These are phyloP conservation scores for Ophioninae sp. DNA, from an alignment of 2,888 invertebrate species.

Conservation along the genomic window DNA sequence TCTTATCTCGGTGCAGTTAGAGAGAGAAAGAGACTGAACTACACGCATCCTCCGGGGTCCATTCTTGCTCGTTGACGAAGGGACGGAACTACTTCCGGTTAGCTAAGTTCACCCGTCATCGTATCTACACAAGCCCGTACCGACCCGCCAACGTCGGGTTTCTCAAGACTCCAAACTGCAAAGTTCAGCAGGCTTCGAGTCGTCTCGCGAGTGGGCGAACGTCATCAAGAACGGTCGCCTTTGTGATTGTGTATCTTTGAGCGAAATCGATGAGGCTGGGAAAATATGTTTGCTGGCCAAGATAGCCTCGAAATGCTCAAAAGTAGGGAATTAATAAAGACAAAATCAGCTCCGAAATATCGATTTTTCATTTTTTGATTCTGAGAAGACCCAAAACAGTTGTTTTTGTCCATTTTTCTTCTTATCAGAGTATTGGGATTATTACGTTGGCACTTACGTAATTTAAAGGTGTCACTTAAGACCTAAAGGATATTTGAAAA, in stretches of 20 bases:
- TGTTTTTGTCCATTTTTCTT: too few species aligned
- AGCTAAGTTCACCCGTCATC: conserved; percentile 6
- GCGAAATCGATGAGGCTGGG: background rate
- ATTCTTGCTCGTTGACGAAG: conserved; percentile 4
- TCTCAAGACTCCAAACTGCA: background rate
- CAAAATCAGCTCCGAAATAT: too few species aligned
- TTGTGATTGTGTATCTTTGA: background rate
- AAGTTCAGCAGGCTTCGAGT: background rate
- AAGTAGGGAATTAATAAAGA: too few species aligned
- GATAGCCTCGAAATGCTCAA: too few species aligned
- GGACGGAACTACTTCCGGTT: conserved; percentile 13
- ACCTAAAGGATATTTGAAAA: too few species aligned
- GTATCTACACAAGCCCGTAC: background rate
- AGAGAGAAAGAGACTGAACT: background rate
- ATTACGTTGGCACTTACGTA: too few species aligned
- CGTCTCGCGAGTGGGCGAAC: background rate
- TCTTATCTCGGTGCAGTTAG: background rate
- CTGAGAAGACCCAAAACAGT: too few species aligned
- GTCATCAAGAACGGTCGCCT: conserved; percentile 7
- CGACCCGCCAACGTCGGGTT: background rate
- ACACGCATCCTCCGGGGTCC: background rate
- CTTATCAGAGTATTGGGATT: too few species aligned
- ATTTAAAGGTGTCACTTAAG: too few species aligned
- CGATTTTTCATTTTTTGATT: too few species aligned
- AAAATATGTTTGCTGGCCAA: too few species aligned